phyloP scores from a whole-genome alignment of 2,888 invertebrate species.

The Caenorhabditis sp. region DNA sequence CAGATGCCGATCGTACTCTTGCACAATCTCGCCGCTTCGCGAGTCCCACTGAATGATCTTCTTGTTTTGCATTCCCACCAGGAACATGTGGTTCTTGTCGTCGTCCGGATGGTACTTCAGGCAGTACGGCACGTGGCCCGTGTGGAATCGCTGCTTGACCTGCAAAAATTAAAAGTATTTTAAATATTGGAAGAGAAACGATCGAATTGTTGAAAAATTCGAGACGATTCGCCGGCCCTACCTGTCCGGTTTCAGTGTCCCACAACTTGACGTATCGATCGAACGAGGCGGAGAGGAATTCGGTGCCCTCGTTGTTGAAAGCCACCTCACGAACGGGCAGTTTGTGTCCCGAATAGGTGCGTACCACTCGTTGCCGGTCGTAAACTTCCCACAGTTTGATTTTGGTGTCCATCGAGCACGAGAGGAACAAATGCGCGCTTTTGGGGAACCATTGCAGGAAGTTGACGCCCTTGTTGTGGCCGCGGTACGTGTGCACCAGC shows the following conservation, averaged over 20 bases:
- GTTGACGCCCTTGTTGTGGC: conserved; percentile 96
- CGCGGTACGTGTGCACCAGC: conserved; percentile 84
- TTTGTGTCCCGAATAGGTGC: conserved; percentile 95
- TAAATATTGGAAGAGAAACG: neutral
- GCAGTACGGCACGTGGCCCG: conserved; percentile 96
- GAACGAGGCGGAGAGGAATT: conserved; percentile 94
- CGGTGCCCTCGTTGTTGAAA: conserved; percentile 93
- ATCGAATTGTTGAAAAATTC: neutral
- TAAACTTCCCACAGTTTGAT: conserved; percentile 96
- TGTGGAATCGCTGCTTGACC: conserved; percentile 86
- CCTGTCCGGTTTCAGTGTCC: conserved; percentile 94
- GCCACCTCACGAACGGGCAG: conserved; percentile 92
- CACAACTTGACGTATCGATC: conserved; percentile 97
- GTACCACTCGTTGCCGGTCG: conserved; percentile 90
- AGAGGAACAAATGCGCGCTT: conserved; percentile 93
- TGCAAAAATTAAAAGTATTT: no score
- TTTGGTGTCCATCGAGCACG: conserved; percentile 96
- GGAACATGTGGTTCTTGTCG: conserved; percentile 96
- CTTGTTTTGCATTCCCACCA: conserved; percentile 95
- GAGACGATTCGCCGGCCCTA: no score
- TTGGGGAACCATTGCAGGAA: conserved; percentile 94
- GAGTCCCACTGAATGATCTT: conserved; percentile 99
- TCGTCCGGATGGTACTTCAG: conserved; percentile 97
- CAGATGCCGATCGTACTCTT: conserved; percentile 96
- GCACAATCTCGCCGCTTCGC: conserved; percentile 90